phyloP scores from a whole-genome alignment of 2,797 vertebrate genomes.

The Oophaga sylvatica region DNA sequence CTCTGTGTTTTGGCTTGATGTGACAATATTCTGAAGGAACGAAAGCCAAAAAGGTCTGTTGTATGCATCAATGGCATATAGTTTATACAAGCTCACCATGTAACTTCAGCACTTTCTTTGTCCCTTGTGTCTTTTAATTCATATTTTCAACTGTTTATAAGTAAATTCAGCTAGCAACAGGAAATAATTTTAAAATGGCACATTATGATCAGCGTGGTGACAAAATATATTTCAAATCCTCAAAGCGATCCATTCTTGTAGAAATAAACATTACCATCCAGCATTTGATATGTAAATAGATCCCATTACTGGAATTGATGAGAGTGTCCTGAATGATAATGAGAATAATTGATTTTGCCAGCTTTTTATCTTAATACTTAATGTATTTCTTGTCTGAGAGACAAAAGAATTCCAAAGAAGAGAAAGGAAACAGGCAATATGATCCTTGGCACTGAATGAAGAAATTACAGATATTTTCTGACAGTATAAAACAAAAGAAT shows the following conservation, averaged over 20 bases:
- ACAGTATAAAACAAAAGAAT: slow-evolving; percentile 58
- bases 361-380: slow-evolving; percentile 52
- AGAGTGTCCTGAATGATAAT: slow-evolving; percentile 34
- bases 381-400: slow-evolving; percentile 49
- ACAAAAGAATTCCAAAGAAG: slow-evolving; percentile 50
- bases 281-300: slow-evolving; percentile 37
- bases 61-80: neutral
- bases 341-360: slow-evolving; percentile 51
- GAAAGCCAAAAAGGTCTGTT: neutral
- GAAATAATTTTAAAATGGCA: slow-evolving; percentile 51
- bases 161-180: slow-evolving; percentile 41
- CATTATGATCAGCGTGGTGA: slow-evolving; percentile 21
- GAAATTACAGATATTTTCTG: slow-evolving; percentile 52
- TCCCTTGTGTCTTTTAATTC: slow-evolving; percentile 25
- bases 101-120: slow-evolving; percentile 1
- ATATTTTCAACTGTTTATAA: slow-evolving; percentile 36
- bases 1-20: no score
- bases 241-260: slow-evolving; percentile 18
- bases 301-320: slow-evolving; percentile 48
- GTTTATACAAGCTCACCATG: neutral
- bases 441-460: slow-evolving; percentile 46
- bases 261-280: slow-evolving; percentile 38
- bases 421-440: slow-evolving; percentile 53
- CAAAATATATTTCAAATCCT: slow-evolving; percentile 31
- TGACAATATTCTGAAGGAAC: neutral